These are phyloP conservation scores for Cynocephalus volans DNA, from an alignment of 2,113 vertebrate genomes.

Conservation along the genomic window DNA sequence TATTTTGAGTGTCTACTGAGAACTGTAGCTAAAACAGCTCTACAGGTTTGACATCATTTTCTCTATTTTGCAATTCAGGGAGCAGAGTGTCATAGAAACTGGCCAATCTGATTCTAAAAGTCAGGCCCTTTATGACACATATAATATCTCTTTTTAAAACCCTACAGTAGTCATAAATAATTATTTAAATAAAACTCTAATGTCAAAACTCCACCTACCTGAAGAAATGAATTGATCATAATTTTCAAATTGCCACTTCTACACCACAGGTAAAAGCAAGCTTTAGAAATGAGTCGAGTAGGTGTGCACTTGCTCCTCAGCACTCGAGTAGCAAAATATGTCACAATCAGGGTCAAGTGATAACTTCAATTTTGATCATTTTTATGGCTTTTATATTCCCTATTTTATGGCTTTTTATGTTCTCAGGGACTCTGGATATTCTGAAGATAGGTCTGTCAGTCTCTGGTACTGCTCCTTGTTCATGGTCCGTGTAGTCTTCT, in stretches of 20 bases:
- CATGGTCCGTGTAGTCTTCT: not conserved
- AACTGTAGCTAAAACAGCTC: not conserved
- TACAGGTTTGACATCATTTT: not conserved
- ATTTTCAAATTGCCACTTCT: not conserved
- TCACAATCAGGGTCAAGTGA: not conserved
- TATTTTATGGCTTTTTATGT: not conserved
- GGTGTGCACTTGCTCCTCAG: not conserved
- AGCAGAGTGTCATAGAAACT: not conserved
- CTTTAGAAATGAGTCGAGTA: not conserved
- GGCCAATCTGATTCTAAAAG: not conserved
- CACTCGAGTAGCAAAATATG: not conserved
- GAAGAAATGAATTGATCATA: not conserved
- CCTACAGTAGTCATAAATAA: not conserved
- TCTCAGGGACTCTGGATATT: not conserved
- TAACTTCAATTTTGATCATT: conserved; percentile 2
- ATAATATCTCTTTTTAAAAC: not conserved
- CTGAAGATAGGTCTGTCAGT: not conserved
- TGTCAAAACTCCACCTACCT: not conserved
- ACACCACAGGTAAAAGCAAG: not conserved
- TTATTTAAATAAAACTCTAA: not conserved
- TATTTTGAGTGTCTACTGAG: not conserved
- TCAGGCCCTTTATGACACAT: not conserved
- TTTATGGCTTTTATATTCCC: conserved; percentile 4
- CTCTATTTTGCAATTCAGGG: not conserved
- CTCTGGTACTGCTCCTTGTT: not conserved